phyloP scores from a whole-genome alignment of 2,888 invertebrate genomes.

The Ormyrus thymus region DNA sequence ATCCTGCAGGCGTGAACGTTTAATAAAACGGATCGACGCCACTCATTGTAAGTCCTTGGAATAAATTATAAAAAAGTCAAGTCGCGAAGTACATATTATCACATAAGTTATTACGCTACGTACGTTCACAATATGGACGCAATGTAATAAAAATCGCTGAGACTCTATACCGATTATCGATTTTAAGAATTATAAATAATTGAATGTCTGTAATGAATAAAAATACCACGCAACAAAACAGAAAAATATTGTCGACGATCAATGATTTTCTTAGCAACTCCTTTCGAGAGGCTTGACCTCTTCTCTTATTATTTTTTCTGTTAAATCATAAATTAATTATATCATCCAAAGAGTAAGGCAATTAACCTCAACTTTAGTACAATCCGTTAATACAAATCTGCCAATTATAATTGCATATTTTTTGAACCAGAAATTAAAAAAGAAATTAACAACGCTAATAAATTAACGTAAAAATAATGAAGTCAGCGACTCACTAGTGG shows the following conservation, averaged over 20 bases:
- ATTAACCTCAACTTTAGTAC: conserved; percentile 58
- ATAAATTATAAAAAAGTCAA: conserved; percentile 61
- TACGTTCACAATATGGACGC: conserved; percentile 65
- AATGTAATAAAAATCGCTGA: conserved; percentile 70
- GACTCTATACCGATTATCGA: conserved; percentile 71
- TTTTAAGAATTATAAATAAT: conserved; percentile 72
- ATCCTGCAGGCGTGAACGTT: conserved; percentile 65
- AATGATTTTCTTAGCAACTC: conserved; percentile 30
- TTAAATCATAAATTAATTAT: conserved; percentile 48
- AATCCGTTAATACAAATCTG: background rate
- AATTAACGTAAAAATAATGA: background rate
- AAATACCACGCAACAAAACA: conserved; percentile 65
- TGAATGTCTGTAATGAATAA: conserved; percentile 75
- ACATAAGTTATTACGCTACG: conserved; percentile 65
- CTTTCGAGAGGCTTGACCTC: conserved; percentile 32
- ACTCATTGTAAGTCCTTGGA: conserved; percentile 67
- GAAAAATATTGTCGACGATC: conserved; percentile 23
- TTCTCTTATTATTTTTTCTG: conserved; percentile 25
- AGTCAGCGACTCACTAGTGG: conserved; percentile 29
- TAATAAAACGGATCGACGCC: conserved; percentile 67
- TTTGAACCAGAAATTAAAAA: background rate
- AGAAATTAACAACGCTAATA: background rate
- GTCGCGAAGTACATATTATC: conserved; percentile 48
- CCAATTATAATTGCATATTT: background rate
- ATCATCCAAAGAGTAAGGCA: conserved; percentile 70